Conservation (phyloP, 2,888 invertebrate species). For the Tetheella fluctuosa region DNA sequence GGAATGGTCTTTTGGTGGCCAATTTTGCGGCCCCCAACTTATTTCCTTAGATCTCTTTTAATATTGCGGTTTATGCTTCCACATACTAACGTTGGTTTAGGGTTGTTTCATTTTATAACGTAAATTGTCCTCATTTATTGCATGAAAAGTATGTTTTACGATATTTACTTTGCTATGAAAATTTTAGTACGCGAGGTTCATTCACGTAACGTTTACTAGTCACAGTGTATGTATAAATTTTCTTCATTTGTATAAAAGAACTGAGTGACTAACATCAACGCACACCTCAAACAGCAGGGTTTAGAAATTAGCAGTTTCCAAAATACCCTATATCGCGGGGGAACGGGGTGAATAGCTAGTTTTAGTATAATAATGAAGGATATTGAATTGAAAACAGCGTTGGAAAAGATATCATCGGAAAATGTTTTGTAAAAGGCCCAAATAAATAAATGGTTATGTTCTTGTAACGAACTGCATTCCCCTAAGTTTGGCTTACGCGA, state of each 20-base stretch:
- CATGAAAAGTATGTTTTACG: conserved; percentile 18
- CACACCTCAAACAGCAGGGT: too few species aligned
- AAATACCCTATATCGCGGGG: too few species aligned
- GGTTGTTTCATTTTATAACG: conserved; percentile 40
- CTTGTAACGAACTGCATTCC: conserved; percentile 25
- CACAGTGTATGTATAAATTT: too few species aligned
- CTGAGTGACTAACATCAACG: too few species aligned
- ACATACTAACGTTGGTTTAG: conserved; percentile 22
- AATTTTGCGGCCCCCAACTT: conserved; percentile 64
- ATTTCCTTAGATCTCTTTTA: conserved; percentile 71
- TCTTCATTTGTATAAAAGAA: too few species aligned
- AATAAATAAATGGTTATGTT: not conserved
- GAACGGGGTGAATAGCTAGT: too few species aligned
- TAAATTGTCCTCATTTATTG: conserved; percentile 32
- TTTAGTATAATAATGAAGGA: not conserved
- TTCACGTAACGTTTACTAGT: too few species aligned
- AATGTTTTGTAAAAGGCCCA: not conserved
- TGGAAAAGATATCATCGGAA: not conserved
- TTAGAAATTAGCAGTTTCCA: too few species aligned
- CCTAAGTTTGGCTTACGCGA: conserved; percentile 36
- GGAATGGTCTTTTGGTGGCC: conserved; percentile 71
- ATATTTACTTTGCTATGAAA: not conserved
- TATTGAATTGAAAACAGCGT: not conserved
- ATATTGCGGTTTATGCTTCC: conserved; percentile 49
- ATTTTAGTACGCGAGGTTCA: too few species aligned